phyloP scores from a whole-genome alignment of 2,888 invertebrate species.

The Pollenia angustigena region DNA sequence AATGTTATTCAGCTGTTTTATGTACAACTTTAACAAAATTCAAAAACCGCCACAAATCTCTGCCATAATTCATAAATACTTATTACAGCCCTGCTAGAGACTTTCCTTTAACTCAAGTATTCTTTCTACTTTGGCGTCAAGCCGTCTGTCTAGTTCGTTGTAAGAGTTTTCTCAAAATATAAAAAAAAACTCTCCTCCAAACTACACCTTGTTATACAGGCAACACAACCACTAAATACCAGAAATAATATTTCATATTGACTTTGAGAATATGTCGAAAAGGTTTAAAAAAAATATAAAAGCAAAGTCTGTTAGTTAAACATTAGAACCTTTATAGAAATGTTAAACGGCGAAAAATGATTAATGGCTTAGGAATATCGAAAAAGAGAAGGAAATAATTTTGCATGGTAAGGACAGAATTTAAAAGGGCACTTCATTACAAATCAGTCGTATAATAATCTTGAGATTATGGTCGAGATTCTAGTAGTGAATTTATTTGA shows the following conservation, averaged over 20 bases:
- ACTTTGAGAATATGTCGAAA: not conserved
- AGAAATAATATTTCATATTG: conserved; percentile 62
- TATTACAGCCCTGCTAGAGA: not conserved
- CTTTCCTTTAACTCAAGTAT: not conserved
- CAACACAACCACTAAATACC: conserved; percentile 38
- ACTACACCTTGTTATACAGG: conserved; percentile 28
- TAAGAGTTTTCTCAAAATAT: not conserved
- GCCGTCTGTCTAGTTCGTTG: conserved; percentile 54
- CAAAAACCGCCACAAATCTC: not conserved
- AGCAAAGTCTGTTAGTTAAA: conserved; percentile 13
- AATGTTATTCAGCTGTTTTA: too few relatives aligned
- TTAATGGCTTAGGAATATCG: conserved; percentile 6
- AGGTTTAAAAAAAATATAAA: not conserved
- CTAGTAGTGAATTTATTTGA: too few relatives aligned
- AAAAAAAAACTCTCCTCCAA: not conserved
- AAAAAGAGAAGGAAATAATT: not conserved
- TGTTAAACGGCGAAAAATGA: conserved; percentile 11
- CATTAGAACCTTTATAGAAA: not conserved
- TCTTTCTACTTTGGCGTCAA: conserved; percentile 29
- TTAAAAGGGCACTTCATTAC: too few relatives aligned
- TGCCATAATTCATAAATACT: not conserved
- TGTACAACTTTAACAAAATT: not conserved
- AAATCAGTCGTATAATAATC: too few relatives aligned
- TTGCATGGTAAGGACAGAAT: too few relatives aligned
- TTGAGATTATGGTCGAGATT: too few relatives aligned